Evolutionary conservation across 1,140 invertebrate species (phyloP), one percentile per base, ranked within the genome.

Genomic region (Patella vulgata): DNA sequence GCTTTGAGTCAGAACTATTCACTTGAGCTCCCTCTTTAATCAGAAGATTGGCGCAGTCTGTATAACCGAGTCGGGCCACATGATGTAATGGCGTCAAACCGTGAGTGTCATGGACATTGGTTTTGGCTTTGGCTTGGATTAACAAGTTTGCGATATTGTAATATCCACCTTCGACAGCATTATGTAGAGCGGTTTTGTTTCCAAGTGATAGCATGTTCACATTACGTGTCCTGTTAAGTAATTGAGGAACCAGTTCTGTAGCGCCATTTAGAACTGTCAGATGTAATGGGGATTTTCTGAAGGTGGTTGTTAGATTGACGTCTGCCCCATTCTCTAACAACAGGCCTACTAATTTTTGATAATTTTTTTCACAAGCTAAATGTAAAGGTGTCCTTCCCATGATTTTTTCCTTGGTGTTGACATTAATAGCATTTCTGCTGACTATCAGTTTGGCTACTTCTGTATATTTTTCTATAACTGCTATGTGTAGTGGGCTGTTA

Each of bases 301-400:
- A 95, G 80, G 92, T 89, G 44, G 93, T 93, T 55, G 87, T 82
- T 17, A 93, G 91, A 86, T 95, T 95, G 0, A 96, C 87, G 84
- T 97, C 88, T 3, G 94, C 93, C 23, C 94, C 95, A 75, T 91
- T 88, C 44, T 91, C 89, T 33, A 98, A 78, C 33, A 99, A 84
- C 44, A 91, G 75, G 50, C 88, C 87, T 17, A 89, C 92, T 30
- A 78, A 68, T 58, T 59, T 58, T 33, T 30, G 36, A 54, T 66
- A 54, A 43, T 68, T 71, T 19, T 63, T 60, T 14, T 59, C 60
- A 69, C 77, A 79, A 21, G 77, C 70, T 23, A 77, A 54, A 51
- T 77, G 77, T 14, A 79, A 47, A 0, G 77, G 73, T 0, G 74
- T 79, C 31, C 77, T 58, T 14, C 77, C 77, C 71, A 79, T 74